Percentiles rank a stretch among this genome's conserved stretches.
Conservation (phyloP, 2,797 vertebrate genomes). For the Chaetodon trifasciatus region DNA sequence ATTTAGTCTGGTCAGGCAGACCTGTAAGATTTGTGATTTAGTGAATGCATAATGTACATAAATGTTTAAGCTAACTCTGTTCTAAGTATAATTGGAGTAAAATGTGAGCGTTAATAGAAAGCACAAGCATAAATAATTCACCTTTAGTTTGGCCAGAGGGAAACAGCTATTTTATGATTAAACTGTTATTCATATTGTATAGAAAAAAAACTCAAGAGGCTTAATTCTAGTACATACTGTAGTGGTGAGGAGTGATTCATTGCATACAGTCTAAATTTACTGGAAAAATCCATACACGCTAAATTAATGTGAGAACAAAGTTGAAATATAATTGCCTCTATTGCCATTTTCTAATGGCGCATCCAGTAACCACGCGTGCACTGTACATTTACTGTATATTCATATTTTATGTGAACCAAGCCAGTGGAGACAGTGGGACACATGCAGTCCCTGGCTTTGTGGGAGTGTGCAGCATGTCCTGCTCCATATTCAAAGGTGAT, state of each 20-base stretch:
- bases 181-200: not conserved
- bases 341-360: not conserved
- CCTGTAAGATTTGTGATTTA: not conserved
- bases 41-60: not conserved
- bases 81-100: not conserved
- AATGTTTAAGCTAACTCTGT: not conserved
- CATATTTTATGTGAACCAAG: not conserved
- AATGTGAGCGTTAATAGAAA: not conserved
- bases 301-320: conserved; percentile 5
- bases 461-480: conserved; percentile 24
- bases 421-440: conserved; percentile 14
- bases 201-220: not conserved
- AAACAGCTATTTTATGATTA: not conserved
- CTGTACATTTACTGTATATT: conserved; percentile 24
- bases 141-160: not conserved
- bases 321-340: not conserved
- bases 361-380: not conserved
- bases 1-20: not conserved
- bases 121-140: conserved; percentile 5
- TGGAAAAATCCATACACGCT: not conserved
- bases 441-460: conserved; percentile 27
- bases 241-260: not conserved
- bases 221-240: not conserved
- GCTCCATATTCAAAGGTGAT: conserved; percentile 55
- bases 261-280: not conserved